These are phyloP conservation scores for Polyommatus iphigenia DNA, from an alignment of 2,888 invertebrate species.

Conservation along the genomic window DNA sequence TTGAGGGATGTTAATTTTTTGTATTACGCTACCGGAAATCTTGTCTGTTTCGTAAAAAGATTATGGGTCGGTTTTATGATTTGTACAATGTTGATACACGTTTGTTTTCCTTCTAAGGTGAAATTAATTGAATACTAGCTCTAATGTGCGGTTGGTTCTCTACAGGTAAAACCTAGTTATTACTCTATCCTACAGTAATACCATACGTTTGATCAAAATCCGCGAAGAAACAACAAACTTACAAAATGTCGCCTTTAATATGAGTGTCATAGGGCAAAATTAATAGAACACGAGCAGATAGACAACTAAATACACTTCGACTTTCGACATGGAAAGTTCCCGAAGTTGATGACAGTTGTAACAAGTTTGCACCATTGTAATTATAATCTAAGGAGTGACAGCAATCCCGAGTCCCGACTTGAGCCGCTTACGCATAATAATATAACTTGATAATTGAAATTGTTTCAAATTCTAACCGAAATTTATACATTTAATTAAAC, in stretches of 20 bases:
- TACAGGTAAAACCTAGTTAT: no score
- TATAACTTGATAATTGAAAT: slow-evolving; percentile 33
- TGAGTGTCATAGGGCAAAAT: not conserved
- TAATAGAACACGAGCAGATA: no score
- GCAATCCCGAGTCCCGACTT: slow-evolving; percentile 54
- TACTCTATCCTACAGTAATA: no score
- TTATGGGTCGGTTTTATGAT: not conserved
- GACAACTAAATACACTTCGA: not conserved
- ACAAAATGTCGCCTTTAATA: not conserved
- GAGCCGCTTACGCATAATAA: slow-evolving; percentile 29
- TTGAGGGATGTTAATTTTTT: slow-evolving; percentile 13
- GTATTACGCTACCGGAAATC: slow-evolving; percentile 11
- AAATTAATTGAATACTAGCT: not conserved
- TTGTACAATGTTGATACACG: not conserved
- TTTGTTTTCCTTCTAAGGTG: not conserved
- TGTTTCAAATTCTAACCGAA: slow-evolving; percentile 23
- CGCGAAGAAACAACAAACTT: not conserved
- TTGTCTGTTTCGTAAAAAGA: slow-evolving; percentile 12
- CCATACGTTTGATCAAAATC: not conserved
- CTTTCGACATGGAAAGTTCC: not conserved
- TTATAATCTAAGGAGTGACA: slow-evolving; percentile 53
- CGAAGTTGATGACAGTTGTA: slow-evolving; percentile 45
- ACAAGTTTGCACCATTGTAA: slow-evolving; percentile 60
- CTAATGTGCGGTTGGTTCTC: no score
- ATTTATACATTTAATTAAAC: slow-evolving; percentile 20